Evolutionary conservation across 2,888 invertebrate genomes (phyloP), one percentile per base, ranked within the genome.

Genomic region (Pollenia amentaria): DNA sequence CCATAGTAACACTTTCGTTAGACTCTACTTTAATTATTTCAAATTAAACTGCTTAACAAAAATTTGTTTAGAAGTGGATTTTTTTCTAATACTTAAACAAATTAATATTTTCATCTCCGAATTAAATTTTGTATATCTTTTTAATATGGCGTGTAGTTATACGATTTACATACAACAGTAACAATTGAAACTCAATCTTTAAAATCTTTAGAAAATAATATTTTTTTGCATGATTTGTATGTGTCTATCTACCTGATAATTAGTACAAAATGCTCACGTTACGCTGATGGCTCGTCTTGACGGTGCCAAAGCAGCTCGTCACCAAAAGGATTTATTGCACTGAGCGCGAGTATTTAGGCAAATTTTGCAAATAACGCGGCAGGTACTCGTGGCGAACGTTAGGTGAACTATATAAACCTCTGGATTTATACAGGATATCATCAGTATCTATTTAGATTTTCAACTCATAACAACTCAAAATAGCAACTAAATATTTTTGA

Each of bases 251-350:
- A 85, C 85, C 79, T 84, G 84, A 0, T 38, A 57, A 44, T 51
- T 48, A 79, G 29, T 38, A 72, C 21, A 62, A 60, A 82, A 79
- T 70, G 44, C 51, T 64, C 51, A 70, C 29, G 64, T 79, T 82
- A 82, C 85, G 73, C 77, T 69, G 55, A 51, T 44, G 78, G 16
- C 72, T 72, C 67, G 82, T 40, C 72, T n/a, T 64, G 40, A 11
- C 44, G 82, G 73, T 82, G 85, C 64, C 78, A 62, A 55, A 18
- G 44, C 29, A 60, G 72, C 29, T 65, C 77, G 76, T 78, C 83
- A 84, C 78, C 82, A 85, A 90, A 89, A 88, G 90, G 89, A 90
- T 91, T 91, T 91, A 90, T 90, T 88, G 84, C 89, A 77, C 44
- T 81, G 84, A 53, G 48, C 88, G 89, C 89, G 89, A 89, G 86